Base-by-base conservation (phyloP, 2,797 vertebrate species). In the Gallinago solitaria region DNA sequence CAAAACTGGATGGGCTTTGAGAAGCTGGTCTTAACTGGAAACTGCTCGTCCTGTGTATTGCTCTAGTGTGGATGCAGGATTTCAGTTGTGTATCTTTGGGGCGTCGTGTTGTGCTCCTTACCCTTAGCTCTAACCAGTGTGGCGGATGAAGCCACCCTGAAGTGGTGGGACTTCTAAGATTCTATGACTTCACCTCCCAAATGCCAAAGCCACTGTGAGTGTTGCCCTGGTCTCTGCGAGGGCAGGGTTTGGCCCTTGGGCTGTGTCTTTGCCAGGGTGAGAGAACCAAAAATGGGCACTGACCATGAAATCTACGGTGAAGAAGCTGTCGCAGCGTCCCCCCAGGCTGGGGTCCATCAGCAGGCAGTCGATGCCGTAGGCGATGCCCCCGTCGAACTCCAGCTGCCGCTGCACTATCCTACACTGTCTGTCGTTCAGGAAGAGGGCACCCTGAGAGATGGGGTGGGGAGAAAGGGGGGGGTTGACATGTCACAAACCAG, bases 291-390 rank as follows among this genome's bases (percentile, higher is more conserved):
- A 50, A 9, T 5, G 13, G 18, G n/a, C 24, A 87, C 95, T 93
- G 20, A 99, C 99, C 95, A 65, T 87, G 45, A 99, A 45, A 10
- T 98, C 96, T 21, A 98, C 18, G 1, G 94, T 92, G 8, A 96
- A 80, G 57, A 98, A 98, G 24, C 78, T 94, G 71, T 99, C 99
- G 14, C 99, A 99, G 96, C 98, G 99, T 17, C 98, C 99, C 3
- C 99, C 99, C 2, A 99, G 95, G 71, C 98, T 98, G 86, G 99
- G 98, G 54, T 99, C 98, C 4, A 92, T 97, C 95, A 99, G 97
- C 81, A 99, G 96, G 94, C 99, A 99, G 98, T 99, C 83, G 25
- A 99, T 99, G 33, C 99, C 99, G 0, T 99, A 99, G 61, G 98
- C 98, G 0, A 99, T 83, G 4, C 99, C 99, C 1, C 97, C 91